Evolutionary conservation across 2,888 invertebrate species (phyloP).

Genomic region (Eupithecia vulgata): DNA sequence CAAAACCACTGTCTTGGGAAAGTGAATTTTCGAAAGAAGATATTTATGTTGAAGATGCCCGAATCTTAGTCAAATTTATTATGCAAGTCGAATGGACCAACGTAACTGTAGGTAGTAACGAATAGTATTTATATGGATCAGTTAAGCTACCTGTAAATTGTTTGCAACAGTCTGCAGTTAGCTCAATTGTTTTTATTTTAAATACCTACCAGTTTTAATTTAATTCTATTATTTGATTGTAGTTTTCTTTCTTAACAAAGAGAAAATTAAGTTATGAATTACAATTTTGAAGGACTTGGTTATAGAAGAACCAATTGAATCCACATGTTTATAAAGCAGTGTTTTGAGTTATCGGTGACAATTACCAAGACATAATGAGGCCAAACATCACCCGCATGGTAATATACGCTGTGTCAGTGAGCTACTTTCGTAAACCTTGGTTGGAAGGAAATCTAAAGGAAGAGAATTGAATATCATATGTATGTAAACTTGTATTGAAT

Average conservation of each 20-base stretch:
- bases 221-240: too few species aligned
- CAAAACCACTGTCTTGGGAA: neutral
- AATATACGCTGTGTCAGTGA: neutral
- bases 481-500: neutral
- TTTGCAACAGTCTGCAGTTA: too few species aligned
- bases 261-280: neutral
- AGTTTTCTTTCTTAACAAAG: too few species aligned
- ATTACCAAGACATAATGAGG: neutral
- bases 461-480: neutral
- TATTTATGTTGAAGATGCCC: neutral
- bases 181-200: too few species aligned
- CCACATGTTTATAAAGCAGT: neutral
- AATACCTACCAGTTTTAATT: too few species aligned
- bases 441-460: neutral
- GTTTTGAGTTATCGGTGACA: neutral
- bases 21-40: neutral
- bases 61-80: neutral
- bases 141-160: too few species aligned
- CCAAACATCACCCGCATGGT: neutral
- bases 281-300: neutral
- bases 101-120: too few species aligned
- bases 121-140: too few species aligned
- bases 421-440: neutral
- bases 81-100: neutral
- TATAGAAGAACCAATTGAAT: neutral